Evolutionary conservation across 2,113 vertebrate species (phyloP), one percentile per base, ranked within the genome.

Genomic region (Muscicapa adusta): DNA sequence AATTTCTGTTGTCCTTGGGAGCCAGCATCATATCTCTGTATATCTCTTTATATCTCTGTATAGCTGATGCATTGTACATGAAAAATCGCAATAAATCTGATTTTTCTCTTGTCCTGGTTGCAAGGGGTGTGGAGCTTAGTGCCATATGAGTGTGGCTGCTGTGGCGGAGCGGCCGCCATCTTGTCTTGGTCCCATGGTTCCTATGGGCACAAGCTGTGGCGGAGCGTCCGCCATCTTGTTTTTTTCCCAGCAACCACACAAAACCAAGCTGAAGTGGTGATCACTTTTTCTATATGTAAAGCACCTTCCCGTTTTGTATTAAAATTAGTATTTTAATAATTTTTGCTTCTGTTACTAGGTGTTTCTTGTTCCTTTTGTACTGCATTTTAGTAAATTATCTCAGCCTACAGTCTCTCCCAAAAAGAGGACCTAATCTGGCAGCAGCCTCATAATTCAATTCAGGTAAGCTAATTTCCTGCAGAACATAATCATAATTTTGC

Each of bases 161-260:
- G 1, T 8, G 19, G 19, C 1, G 0, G 10, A 42, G 36, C 1
- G 0, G 6, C 15, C 1, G 0, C 34, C 20, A 7, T 9, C 20
- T 61, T 19, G 12, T 34, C n/a, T 34, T 51, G 31, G 20, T 71
- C 9, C 56, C 12, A 12, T 12, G 19, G 7, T 19, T 51, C 31
- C 5, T 8, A 51, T 0, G 2, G 34, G 29, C 12, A 6, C 45
- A 16, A 15, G 36, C 18, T 5, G 1, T 8, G 19, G 19, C 1
- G 0, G 10, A 42, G 36, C 1, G 0, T 8, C 15, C 1, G 0
- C 34, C 20, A 7, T 9, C 20, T 61, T 19, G 12, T 34, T 19
- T 34, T 34, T 34, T 13, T 71, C 10, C 56, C 13, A 12, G 28
- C 23, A 47, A 10, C 23, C 24, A 15, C 42, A 24, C 0, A 0